phyloP scores from a whole-genome alignment of 2,113 vertebrate species.

The Paramisgurnus dabryanus region DNA sequence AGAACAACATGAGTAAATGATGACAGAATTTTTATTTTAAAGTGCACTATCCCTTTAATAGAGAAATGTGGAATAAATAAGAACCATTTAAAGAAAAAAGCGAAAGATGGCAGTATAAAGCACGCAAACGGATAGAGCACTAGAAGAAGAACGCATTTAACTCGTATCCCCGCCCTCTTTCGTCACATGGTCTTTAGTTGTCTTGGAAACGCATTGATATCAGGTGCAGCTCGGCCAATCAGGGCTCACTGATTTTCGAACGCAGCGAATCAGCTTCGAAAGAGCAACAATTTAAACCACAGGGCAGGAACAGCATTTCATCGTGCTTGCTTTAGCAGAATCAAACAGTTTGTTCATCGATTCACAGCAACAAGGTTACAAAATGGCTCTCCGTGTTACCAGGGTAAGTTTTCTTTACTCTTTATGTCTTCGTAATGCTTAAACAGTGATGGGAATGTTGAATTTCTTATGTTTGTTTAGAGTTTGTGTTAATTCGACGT shows the following conservation, averaged over 20 bases:
- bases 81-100: no score
- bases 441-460: no score
- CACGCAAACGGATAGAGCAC: neutral
- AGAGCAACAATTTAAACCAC: conserved; percentile 76
- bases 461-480: no score
- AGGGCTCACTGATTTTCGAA: neutral
- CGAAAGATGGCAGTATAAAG: conserved; percentile 9
- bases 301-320: fast-evolving
- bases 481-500: no score
- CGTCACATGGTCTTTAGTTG: conserved; percentile 58
- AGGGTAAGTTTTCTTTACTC: conserved; percentile 59
- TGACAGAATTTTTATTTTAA: no score
- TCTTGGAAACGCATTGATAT: conserved; percentile 66
- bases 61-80: no score
- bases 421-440: neutral
- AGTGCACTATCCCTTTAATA: no score
- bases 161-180: neutral
- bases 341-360: neutral
- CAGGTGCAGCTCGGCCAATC: conserved; percentile 69
- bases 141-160: conserved; percentile 7
- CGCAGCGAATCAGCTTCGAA: conserved; percentile 67
- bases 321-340: neutral
- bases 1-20: no score
- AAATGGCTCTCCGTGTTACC: conserved; percentile 71
- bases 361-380: neutral